Conservation (phyloP, 2,888 invertebrate genomes). For the Cremastinae sp. region DNA sequence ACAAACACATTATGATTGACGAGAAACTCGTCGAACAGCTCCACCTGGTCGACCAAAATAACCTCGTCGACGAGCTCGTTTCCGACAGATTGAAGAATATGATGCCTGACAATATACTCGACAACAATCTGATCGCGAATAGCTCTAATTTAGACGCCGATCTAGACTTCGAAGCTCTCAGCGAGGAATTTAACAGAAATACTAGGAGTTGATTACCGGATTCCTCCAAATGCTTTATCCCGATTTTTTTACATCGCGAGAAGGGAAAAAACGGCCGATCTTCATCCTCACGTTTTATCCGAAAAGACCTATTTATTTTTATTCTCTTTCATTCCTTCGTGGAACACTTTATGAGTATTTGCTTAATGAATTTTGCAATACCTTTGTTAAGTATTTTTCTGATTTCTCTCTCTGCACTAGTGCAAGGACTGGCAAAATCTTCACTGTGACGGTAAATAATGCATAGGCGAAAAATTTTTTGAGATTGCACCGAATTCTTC, state of each 20-base stretch:
- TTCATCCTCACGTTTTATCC: not conserved
- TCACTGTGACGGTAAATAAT: too few species aligned
- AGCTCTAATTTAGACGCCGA: constrained; percentile 74
- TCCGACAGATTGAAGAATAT: constrained; percentile 76
- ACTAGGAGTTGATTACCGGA: constrained; percentile 75
- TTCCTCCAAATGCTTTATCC: constrained; percentile 1
- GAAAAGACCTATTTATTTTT: not conserved
- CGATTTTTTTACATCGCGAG: constrained; percentile 11
- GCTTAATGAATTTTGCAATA: constrained; percentile 27
- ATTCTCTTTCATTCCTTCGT: constrained; percentile 1
- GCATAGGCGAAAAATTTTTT: not conserved
- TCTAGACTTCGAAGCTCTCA: constrained; percentile 77
- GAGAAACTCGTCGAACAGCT: constrained; percentile 77
- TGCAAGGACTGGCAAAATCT: constrained; percentile 1
- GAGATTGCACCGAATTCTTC: not conserved
- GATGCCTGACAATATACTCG: constrained; percentile 76
- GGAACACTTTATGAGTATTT: not conserved
- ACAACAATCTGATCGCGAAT: constrained; percentile 73
- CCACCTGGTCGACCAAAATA: constrained; percentile 75
- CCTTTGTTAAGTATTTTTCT: constrained; percentile 37
- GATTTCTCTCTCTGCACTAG: not conserved
- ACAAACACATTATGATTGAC: constrained; percentile 75
- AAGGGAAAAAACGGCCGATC: not conserved
- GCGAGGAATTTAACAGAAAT: constrained; percentile 77
- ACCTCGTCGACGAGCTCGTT: constrained; percentile 76